Percentiles rank a stretch among this genome's conserved stretches.
phyloP scores from a whole-genome alignment of 2,888 invertebrate species.

The Drosophila bunnanda region DNA sequence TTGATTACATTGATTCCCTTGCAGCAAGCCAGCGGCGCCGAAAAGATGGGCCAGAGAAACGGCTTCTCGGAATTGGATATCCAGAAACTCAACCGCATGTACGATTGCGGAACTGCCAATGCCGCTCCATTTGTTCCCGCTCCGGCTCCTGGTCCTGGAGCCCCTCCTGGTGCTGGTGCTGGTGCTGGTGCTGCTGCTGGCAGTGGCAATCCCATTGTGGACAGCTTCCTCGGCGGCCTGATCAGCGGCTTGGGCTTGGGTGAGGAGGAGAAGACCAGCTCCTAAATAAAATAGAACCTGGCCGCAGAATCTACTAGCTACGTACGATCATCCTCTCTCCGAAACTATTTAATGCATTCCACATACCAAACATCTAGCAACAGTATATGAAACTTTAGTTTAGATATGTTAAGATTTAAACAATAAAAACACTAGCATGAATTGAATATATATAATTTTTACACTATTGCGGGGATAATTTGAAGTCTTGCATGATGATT shows the following conservation, averaged over 20 bases:
- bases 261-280: slow-evolving; percentile 48
- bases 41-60: slow-evolving; percentile 89
- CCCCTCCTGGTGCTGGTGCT: slow-evolving; percentile 33
- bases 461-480: neutral
- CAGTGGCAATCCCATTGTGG: slow-evolving; percentile 71
- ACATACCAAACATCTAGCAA: slow-evolving; percentile 36
- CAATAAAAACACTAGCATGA: slow-evolving; percentile 17
- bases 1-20: neutral
- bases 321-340: slow-evolving; percentile 51
- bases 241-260: slow-evolving; percentile 81
- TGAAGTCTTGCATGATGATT: no score
- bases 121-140: slow-evolving; percentile 5
- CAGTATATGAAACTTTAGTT: slow-evolving; percentile 35
- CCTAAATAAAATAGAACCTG: slow-evolving; percentile 4
- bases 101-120: slow-evolving; percentile 86
- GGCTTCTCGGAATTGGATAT: slow-evolving; percentile 90
- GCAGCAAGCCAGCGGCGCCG: slow-evolving; percentile 79
- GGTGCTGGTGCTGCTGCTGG: slow-evolving; percentile 40
- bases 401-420: slow-evolving; percentile 31
- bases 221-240: slow-evolving; percentile 81
- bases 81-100: slow-evolving; percentile 91
- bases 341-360: slow-evolving; percentile 69
- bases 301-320: slow-evolving; percentile 36
- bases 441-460: neutral
- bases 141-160: slow-evolving; percentile 32